Base-by-base conservation (phyloP, 1,140 invertebrate species). In the Neodiprion lecontei region DNA sequence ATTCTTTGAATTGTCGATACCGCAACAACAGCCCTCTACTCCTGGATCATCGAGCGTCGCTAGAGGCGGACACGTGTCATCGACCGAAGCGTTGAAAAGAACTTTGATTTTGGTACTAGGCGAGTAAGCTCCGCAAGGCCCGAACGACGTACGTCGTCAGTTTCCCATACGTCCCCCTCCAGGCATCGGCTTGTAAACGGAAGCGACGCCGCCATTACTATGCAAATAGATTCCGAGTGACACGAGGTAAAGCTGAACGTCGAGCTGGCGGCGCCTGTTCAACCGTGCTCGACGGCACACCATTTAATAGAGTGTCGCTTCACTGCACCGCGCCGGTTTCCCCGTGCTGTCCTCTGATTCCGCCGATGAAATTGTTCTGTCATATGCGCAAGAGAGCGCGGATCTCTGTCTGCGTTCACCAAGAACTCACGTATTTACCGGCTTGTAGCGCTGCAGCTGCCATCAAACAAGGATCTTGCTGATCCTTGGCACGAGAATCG, bases 171-270 rank as follows among this genome's bases (percentile, higher is more conserved):
- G 11, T 23, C 12, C 21, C 21, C 74, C 70, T 17, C n/a, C 23
- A 21, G 48, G 23, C 73, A 81, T 80, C 9, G 53, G 53, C 53
- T 81, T 81, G 79, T 82, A 82, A 80, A 79, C 75, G 77, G 76
- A 75, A 77, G 80, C 81, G 79, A 80, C 79, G 72, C 9, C 72
- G 78, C 81, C 83, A 87, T 87, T 87, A 87, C 83, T 86, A 87
- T 87, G 86, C 86, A 87, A 87, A 87, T 87, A 86, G 84, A 86
- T 87, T 86, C 86, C 77, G 78, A 82, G 82, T 83, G 82, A 86
- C 81, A 83, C 82, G 79, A 81, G 72, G 83, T 83, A 83, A 87
- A 86, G 80, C 81, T 79, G 80, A 77, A 72, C 81, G 78, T 80
- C 81, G 82, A 81, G 81, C 81, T 84, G 84, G 83, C 28, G 28